phyloP scores from a whole-genome alignment of 2,113 vertebrate species.

The Pogonocichla stellata region DNA sequence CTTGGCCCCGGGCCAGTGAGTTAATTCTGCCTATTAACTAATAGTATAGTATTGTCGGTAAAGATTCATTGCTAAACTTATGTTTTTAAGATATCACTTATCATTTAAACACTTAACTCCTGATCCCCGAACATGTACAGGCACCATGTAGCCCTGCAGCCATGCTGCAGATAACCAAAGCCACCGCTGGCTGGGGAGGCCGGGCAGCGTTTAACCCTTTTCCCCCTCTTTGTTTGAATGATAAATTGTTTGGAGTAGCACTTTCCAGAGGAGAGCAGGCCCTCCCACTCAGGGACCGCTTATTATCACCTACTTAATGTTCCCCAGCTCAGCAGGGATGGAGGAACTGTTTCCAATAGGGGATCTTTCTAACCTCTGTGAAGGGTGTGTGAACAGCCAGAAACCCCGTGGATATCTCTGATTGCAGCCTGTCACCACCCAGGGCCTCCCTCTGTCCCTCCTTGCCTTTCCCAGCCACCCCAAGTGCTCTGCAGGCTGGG shows the following conservation, averaged over 20 bases:
- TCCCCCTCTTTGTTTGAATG: background rate
- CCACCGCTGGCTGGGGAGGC: background rate
- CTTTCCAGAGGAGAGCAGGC: slow-evolving; percentile 8
- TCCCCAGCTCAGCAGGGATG: slow-evolving; percentile 19
- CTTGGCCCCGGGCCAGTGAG: slow-evolving; percentile 68
- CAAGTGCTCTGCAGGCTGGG: background rate
- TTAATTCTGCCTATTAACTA: slow-evolving; percentile 72
- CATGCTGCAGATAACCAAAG: slow-evolving; percentile 41
- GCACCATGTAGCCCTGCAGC: slow-evolving; percentile 39
- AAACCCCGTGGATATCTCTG: background rate
- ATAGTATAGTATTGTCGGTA: slow-evolving; percentile 63
- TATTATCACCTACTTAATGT: slow-evolving; percentile 58
- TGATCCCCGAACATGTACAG: slow-evolving; percentile 43
- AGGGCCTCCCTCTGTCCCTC: background rate
- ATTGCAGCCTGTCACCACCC: background rate
- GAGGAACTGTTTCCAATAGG: background rate
- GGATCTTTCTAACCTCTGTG: background rate
- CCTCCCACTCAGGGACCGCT: slow-evolving; percentile 14
- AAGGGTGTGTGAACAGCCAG: background rate
- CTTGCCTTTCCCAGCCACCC: background rate
- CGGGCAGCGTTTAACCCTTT: background rate
- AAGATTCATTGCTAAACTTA: slow-evolving; percentile 71
- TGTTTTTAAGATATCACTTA: slow-evolving; percentile 68
- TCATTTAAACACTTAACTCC: slow-evolving; percentile 61
- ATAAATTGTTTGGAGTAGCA: slow-evolving; percentile 12